A percentile compares a stretch with the other conserved stretches of the same genome.
These are phyloP conservation scores for Aethes cnicana DNA, from an alignment of 2,888 invertebrate species.

Conservation along the genomic window DNA sequence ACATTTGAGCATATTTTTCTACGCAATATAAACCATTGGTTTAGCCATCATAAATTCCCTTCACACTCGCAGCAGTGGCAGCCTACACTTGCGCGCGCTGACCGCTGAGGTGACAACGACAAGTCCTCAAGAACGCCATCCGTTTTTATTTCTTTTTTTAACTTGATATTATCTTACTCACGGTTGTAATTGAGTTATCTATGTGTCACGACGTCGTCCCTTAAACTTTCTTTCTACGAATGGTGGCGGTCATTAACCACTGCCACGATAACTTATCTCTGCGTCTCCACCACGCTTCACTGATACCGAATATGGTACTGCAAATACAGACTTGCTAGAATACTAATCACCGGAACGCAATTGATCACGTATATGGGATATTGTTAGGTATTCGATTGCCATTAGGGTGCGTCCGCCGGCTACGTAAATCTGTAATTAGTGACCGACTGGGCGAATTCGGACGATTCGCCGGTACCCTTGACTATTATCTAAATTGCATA, in stretches of 20 bases:
- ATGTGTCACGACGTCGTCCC: conserved; percentile 47
- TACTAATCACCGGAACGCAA: conserved; percentile 14
- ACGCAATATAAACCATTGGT: conserved; percentile 24
- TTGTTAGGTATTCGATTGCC: conserved; percentile 18
- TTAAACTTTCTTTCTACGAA: conserved; percentile 31
- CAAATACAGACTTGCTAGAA: conserved; percentile 8
- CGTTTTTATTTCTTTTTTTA: conserved; percentile 12
- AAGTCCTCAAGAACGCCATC: conserved; percentile 1
- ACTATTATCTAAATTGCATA: conserved; percentile 63
- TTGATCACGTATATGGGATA: conserved; percentile 7
- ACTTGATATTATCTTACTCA: conserved; percentile 20
- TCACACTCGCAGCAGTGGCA: not conserved
- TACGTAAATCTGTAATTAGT: conserved; percentile 48
- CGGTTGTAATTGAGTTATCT: conserved; percentile 44
- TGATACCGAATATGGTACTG: conserved; percentile 5
- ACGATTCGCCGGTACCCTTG: conserved; percentile 46
- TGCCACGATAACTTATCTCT: conserved; percentile 17
- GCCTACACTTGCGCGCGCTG: conserved; percentile 2
- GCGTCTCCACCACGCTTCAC: conserved; percentile 1
- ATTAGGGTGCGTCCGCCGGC: conserved; percentile 20
- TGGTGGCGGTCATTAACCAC: conserved; percentile 25
- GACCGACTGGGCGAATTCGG: conserved; percentile 43
- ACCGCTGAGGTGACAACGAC: not conserved
- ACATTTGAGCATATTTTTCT: conserved; percentile 52
- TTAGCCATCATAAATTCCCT: conserved; percentile 36